Evolutionary conservation across 2,797 vertebrate species (phyloP), one percentile per base, ranked within the genome.

Genomic region (Betta splendens): DNA sequence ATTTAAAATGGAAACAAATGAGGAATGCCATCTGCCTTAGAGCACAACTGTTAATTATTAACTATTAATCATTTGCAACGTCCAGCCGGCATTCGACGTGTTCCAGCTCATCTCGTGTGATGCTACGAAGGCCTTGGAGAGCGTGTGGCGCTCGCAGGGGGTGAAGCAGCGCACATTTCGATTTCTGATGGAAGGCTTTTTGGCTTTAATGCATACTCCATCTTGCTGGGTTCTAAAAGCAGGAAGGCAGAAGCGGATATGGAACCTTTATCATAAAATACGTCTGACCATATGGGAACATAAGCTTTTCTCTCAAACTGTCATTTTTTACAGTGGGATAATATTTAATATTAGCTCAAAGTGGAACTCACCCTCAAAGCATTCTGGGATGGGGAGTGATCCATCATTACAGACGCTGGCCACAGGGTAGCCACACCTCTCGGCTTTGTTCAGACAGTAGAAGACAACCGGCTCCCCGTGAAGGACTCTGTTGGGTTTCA

Each of bases 401-500:
- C 96, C 94, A 0, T 96, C 89, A 1, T 86, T 45, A 21, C 96
- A 98, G 1, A 84, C 79, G 49, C 57, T 86, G 6, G 74, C 83
- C 9, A 91, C 92, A 0, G 91, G 92, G 5, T 94, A 95, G 58
- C 94, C 93, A 43, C 96, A 98, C 2, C 86, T 87, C 10, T 91
- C 89, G 2, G 86, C 71, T 62, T 90, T 90, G 43, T 96, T 92
- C 84, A 93, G 87, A 81, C 96, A 98, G 79, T 92, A 98, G 79
- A 97, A 94, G 36, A 69, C 89, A 0, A 96, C 70, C 0, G 28
- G 83, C 33, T 97, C 93, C 5, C 80, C 76, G 0, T 98, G 95
- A 2, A 81, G 81, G 38, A 98, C 85, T 59, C 90, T 86, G 54
- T 93, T 90, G 61, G 94, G 92, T 31, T 94, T 92, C 43, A 94